Evolutionary conservation across 2,888 invertebrate genomes (phyloP), one percentile per base, ranked within the genome.

Genomic region (Eudasyphora cyanicolor): DNA sequence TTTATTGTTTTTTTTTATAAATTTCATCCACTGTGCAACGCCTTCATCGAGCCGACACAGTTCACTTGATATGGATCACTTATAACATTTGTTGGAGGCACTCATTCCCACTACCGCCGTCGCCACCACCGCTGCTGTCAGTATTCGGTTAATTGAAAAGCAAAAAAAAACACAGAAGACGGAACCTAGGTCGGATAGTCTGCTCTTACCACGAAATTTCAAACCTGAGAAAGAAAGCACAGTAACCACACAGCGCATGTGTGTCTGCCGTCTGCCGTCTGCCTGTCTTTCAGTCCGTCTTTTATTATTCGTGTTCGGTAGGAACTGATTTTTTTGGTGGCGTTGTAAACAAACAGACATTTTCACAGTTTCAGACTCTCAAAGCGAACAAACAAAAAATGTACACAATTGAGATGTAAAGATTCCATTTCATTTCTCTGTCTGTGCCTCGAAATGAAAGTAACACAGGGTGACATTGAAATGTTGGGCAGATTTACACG

Each of bases 391-490:
- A 14, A 45, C 27, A 69, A 49, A 49, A 17, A 76, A 14, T 76
- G 6, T 32, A 76, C 60, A 76, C 74, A 73, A 79, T 79, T 79
- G 62, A 79, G 79, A 79, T 82, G 76, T 79, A 73, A 74, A 67
- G 82, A 73, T 79, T 69, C 49, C 27, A 12, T 24, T 49, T 24
- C 17, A 19, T 69, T 29, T 0, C 7, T 49, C 7, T 49, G 29
- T 49, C 29, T 69, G 1, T 49, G 29, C 29, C 29, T 69, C 12
- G 32, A 73, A 77, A 82, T 79, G 82, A 83, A 83, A 83, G 82
- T 83, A 62, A 73, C 76, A 76, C 74, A 77, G 24, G 14, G 79
- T 79, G 82, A 79, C 82, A 83, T 83, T 83, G 82, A 83, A 82
- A 79, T 76, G 38, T 1, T 17, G 27, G 21, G 21, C n/a, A n/a